phyloP scores from a whole-genome alignment of 1,140 invertebrate species.

The Gonioctena quinquepunctata region DNA sequence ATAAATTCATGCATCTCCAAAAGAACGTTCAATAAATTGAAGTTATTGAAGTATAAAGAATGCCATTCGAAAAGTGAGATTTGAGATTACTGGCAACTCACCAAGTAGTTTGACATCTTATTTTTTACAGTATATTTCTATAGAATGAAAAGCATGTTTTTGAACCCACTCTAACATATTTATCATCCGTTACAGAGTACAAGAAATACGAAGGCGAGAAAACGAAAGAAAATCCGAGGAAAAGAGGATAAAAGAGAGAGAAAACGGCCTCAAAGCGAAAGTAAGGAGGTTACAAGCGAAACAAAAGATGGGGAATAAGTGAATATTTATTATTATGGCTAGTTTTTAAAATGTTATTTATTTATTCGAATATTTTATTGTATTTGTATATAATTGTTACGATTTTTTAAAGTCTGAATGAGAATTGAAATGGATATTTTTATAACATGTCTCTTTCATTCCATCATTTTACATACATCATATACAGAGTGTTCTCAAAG shows the following conservation, averaged over 20 bases:
- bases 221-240: slow-evolving; percentile 36
- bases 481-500: too few species aligned
- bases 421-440: slow-evolving; percentile 3
- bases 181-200: slow-evolving; percentile 41
- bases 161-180: slow-evolving; percentile 4
- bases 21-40: too few species aligned
- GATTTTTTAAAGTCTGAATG: slow-evolving; percentile 7
- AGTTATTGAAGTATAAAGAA: too few species aligned
- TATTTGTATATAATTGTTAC: neutral
- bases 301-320: slow-evolving; percentile 18
- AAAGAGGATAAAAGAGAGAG: slow-evolving; percentile 45
- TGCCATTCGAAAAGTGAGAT: too few species aligned
- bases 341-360: slow-evolving; percentile 15
- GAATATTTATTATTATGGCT: slow-evolving; percentile 1
- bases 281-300: slow-evolving; percentile 36
- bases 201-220: slow-evolving; percentile 49
- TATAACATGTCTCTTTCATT: neutral
- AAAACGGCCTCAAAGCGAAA: slow-evolving; percentile 52
- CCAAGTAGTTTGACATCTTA: too few species aligned
- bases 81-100: too few species aligned
- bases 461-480: neutral
- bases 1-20: too few species aligned
- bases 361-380: slow-evolving; percentile 23
- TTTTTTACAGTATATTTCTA: too few species aligned
- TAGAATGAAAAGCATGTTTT: neutral